Conservation (phyloP, 2,888 invertebrate species). For the Acholoe squamosa region DNA sequence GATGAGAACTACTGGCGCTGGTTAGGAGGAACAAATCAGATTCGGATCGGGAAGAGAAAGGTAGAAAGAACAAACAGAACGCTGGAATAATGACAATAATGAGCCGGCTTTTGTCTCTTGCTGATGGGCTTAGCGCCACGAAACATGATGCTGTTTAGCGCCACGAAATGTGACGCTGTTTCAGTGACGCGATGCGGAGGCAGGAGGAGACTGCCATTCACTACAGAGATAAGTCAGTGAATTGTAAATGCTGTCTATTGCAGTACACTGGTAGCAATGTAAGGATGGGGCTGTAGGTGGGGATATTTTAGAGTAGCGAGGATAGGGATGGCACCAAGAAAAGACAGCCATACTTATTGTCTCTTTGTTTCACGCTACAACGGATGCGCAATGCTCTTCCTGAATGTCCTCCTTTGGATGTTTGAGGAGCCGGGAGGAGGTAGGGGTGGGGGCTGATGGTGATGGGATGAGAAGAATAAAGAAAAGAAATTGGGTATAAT, state of each 20-base stretch:
- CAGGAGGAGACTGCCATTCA: conserved; percentile 6
- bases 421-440: neutral
- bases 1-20: conserved; percentile 51
- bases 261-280: neutral
- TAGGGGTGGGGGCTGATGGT: neutral
- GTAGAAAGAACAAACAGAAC: conserved; percentile 7
- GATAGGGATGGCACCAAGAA: neutral
- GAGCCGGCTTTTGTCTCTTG: conserved; percentile 54
- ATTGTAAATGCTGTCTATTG: conserved; percentile 3
- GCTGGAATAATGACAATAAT: conserved; percentile 51
- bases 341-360: neutral
- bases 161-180: conserved; percentile 24
- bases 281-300: neutral
- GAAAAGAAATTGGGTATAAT: neutral
- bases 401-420: neutral
- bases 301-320: neutral
- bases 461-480: neutral
- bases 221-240: neutral
- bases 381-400: neutral
- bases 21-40: conserved; percentile 49
- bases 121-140: conserved; percentile 54
- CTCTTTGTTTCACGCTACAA: neutral
- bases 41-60: conserved; percentile 41
- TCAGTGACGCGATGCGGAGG: neutral
- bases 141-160: conserved; percentile 48